Percentiles rank a stretch among this genome's conserved stretches.
Evolutionary conservation across 2,113 vertebrate species (phyloP).

Genomic region (Microtus ochrogaster): DNA sequence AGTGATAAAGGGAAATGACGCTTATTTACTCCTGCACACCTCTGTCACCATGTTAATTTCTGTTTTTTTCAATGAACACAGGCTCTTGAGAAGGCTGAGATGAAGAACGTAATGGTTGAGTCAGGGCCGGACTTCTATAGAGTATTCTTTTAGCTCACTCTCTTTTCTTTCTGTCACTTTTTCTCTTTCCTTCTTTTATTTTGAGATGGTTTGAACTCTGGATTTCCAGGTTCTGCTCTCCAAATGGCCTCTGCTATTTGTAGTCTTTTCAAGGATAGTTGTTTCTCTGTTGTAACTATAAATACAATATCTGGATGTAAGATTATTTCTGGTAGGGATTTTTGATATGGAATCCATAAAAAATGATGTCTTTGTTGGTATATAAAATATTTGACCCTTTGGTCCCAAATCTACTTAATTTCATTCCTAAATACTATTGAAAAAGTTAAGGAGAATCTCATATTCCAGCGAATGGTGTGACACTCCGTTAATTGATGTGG

Average conservation of each 20-base stretch:
- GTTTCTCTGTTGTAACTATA: not conserved
- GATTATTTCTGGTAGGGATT: constrained; percentile 23
- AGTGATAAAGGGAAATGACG: constrained; percentile 43
- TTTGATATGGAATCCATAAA: not conserved
- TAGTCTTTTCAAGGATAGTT: constrained; percentile 1
- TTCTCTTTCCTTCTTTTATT: not conserved
- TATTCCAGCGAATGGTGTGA: not conserved
- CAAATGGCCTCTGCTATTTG: not conserved
- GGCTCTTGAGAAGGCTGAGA: constrained; percentile 13
- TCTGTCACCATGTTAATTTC: constrained; percentile 52
- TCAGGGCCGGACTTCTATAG: not conserved
- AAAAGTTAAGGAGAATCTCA: constrained; percentile 15
- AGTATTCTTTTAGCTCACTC: not conserved
- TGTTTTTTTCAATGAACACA: constrained; percentile 1
- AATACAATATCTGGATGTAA: not conserved
- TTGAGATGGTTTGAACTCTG: not conserved
- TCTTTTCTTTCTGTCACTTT: not conserved
- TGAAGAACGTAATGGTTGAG: not conserved
- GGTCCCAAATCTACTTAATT: not conserved
- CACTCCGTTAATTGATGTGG: not conserved
- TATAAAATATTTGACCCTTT: not conserved
- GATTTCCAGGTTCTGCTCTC: not conserved
- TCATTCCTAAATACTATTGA: constrained; percentile 20
- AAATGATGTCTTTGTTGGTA: not conserved
- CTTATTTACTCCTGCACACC: constrained; percentile 53